Conservation (phyloP, 2,797 vertebrate species). For the Leptatherina wallacei region DNA sequence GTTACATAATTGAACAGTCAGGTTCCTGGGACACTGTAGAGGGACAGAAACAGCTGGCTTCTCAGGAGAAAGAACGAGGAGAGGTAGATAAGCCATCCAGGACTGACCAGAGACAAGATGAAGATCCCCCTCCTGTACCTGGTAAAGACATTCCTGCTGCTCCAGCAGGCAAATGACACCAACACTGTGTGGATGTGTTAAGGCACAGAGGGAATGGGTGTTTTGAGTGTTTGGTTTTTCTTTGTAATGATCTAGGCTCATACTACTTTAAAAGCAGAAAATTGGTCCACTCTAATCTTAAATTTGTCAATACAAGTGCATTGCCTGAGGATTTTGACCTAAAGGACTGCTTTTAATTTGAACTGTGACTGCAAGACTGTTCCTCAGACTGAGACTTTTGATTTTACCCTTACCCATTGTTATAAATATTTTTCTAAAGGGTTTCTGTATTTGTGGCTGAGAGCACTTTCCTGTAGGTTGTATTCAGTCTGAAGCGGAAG, state of each 20-base stretch:
- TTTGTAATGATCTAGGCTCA: constrained; percentile 24
- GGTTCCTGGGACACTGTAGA: constrained; percentile 1
- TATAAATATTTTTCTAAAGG: too few relatives aligned
- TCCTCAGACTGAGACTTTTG: not conserved
- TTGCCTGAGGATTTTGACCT: constrained; percentile 6
- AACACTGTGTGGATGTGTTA: constrained; percentile 7
- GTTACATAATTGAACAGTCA: constrained; percentile 16
- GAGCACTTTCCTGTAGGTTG: not conserved
- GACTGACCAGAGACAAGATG: constrained; percentile 33
- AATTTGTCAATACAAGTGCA: not conserved
- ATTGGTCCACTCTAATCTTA: constrained; percentile 13
- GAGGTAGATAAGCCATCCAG: constrained; percentile 16
- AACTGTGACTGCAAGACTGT: constrained; percentile 22
- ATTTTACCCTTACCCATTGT: not conserved
- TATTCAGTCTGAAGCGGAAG: constrained; percentile 3
- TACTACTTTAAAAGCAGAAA: constrained; percentile 23
- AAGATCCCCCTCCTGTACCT: constrained; percentile 33
- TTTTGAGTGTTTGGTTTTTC: constrained; percentile 12
- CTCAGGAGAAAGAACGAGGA: constrained; percentile 28
- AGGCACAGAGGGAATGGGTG: not conserved
- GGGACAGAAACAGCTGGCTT: constrained; percentile 7
- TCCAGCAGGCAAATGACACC: constrained; percentile 31
- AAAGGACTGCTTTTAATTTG: constrained; percentile 15
- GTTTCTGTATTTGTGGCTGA: not conserved
- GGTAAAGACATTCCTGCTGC: constrained; percentile 38